These are phyloP conservation scores for Uropetala carovei DNA, from an alignment of 2,888 invertebrate species.

Conservation along the genomic window DNA sequence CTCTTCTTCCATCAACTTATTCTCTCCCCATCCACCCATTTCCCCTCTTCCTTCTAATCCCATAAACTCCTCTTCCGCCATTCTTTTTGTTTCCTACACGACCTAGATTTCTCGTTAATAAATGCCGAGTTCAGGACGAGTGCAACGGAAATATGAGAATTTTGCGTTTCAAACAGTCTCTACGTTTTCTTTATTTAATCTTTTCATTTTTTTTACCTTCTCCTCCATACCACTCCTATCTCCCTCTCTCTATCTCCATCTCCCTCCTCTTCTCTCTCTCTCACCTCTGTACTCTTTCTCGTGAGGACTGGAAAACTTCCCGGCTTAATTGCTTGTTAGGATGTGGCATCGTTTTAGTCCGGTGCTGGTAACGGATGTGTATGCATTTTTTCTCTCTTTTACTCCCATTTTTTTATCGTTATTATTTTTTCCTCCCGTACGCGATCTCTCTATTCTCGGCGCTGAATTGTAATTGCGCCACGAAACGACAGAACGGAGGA, in stretches of 20 bases:
- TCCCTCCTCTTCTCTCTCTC: background rate
- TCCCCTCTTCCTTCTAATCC: background rate
- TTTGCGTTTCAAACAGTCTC: constrained; percentile 16
- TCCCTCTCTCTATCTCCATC: background rate
- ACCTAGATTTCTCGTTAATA: constrained; percentile 32
- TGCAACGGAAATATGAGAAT: constrained; percentile 18
- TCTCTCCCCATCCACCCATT: background rate
- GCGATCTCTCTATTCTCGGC: background rate
- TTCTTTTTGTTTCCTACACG: constrained; percentile 8
- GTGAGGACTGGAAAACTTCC: constrained; percentile 30
- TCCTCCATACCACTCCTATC: background rate
- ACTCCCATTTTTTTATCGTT: background rate
- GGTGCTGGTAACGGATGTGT: background rate
- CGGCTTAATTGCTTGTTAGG: constrained; percentile 30
- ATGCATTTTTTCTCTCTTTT: background rate
- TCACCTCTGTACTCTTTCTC: background rate
- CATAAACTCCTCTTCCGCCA: background rate
- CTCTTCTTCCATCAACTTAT: background rate
- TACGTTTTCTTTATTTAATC: background rate
- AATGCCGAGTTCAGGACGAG: constrained; percentile 29
- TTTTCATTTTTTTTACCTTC: too few species aligned
- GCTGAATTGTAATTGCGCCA: background rate
- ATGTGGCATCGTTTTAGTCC: constrained; percentile 29
- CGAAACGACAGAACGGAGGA: background rate
- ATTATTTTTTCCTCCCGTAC: background rate